Evolutionary conservation across 2,113 vertebrate genomes (phyloP).

Genomic region (Tringa solitaria): DNA sequence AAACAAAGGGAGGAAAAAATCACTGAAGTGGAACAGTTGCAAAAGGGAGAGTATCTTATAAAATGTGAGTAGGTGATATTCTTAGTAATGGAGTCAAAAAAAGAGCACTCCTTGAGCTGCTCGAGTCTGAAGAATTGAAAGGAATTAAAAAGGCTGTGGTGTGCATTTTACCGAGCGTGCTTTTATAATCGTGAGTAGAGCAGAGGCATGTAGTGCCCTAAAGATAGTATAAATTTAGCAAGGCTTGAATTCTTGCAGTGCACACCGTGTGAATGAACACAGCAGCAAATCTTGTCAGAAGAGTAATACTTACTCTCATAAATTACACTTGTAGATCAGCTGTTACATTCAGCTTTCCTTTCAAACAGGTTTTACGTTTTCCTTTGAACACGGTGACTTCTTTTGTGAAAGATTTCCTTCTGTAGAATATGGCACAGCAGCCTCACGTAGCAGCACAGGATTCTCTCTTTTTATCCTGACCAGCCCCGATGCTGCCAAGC

Average conservation of each 20-base stretch:
- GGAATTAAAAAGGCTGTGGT: background rate
- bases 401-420: background rate
- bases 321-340: background rate
- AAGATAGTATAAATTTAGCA: background rate
- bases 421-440: background rate
- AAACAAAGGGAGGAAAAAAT: background rate
- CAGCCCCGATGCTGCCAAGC: background rate
- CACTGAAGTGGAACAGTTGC: background rate
- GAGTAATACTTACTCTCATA: background rate
- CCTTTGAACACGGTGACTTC: background rate
- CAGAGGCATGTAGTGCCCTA: background rate
- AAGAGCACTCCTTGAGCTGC: background rate
- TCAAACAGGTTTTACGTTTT: background rate
- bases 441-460: rapidly evolving
- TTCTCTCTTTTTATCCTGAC: background rate
- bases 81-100: background rate
- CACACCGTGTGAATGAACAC: background rate
- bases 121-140: background rate
- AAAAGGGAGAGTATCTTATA: background rate
- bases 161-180: background rate
- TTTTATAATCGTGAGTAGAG: background rate
- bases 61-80: background rate
- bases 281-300: background rate
- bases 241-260: background rate
- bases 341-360: background rate